Evolutionary conservation across 2,888 invertebrate species (phyloP).

Genomic region (Tryphoninae sp.): DNA sequence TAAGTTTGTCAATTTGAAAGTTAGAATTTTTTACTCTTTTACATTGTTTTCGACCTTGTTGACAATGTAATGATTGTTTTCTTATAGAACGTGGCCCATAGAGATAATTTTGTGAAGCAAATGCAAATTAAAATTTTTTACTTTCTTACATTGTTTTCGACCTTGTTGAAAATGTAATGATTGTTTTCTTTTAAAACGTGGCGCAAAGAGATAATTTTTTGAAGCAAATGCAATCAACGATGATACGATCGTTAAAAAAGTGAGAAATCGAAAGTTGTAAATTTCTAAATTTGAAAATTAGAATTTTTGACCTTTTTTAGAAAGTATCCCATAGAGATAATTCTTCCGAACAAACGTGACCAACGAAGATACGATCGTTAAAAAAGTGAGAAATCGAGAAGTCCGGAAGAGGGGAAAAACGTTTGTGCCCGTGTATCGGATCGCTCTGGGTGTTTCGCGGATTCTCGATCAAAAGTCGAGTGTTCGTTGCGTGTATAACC

Average conservation of each 20-base stretch:
- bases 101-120: background rate
- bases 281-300: background rate
- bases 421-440: slow-evolving; percentile 29
- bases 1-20: background rate
- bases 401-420: slow-evolving; percentile 22
- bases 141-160: too few relatives aligned
- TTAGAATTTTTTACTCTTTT: background rate
- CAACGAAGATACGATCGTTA: slow-evolving; percentile 38
- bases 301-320: background rate
- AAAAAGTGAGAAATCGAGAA: slow-evolving; percentile 17
- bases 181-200: too few relatives aligned
- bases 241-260: too few relatives aligned
- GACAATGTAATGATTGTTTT: too few relatives aligned
- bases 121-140: too few relatives aligned
- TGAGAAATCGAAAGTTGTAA: background rate
- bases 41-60: too few relatives aligned
- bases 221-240: too few relatives aligned
- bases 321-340: too few relatives aligned
- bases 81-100: too few relatives aligned
- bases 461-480: slow-evolving; percentile 40
- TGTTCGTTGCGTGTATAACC: slow-evolving; percentile 48
- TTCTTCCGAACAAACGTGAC: slow-evolving; percentile 7
- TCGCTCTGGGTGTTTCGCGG: slow-evolving; percentile 32
- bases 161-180: too few relatives aligned
- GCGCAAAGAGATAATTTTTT: too few relatives aligned